Percentiles rank a stretch among this genome's conserved stretches.
These are phyloP conservation scores for Tenthredo notha DNA, from an alignment of 2,888 invertebrate species.

Conservation along the genomic window DNA sequence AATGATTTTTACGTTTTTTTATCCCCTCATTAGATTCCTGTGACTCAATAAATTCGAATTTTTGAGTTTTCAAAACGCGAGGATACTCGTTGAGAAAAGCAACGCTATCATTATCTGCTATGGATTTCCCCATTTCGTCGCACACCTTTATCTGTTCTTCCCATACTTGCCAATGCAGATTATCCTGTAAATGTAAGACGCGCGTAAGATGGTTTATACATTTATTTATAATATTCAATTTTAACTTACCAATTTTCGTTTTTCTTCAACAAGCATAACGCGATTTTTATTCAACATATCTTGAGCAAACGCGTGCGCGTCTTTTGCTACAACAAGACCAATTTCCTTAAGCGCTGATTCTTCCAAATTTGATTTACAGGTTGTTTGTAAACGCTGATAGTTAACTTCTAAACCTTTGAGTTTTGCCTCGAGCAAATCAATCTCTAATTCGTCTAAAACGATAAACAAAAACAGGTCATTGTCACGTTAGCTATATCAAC, in stretches of 20 bases:
- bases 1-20: neutral
- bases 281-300: conserved; percentile 12
- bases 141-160: conserved; percentile 24
- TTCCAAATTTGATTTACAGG: conserved; percentile 19
- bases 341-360: conserved; percentile 27
- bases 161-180: conserved; percentile 40
- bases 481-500: neutral
- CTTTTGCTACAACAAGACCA: conserved; percentile 21
- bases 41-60: neutral
- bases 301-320: neutral
- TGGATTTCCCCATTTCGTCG: conserved; percentile 5
- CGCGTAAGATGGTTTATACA: neutral
- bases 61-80: neutral
- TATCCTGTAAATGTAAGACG: neutral
- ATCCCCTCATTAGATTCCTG: neutral
- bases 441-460: conserved; percentile 29
- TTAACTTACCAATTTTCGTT: conserved; percentile 14
- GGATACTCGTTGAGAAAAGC: conserved; percentile 39
- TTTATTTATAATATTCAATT: neutral
- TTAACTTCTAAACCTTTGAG: conserved; percentile 6
- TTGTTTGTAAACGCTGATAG: conserved; percentile 7
- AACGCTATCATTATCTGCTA: conserved; percentile 30
- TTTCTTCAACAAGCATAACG: conserved; percentile 1
- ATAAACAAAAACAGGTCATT: neutral
- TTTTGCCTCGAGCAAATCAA: conserved; percentile 19